Conservation (phyloP, 2,797 vertebrate genomes). For the Hypotaenidia philippensis region DNA sequence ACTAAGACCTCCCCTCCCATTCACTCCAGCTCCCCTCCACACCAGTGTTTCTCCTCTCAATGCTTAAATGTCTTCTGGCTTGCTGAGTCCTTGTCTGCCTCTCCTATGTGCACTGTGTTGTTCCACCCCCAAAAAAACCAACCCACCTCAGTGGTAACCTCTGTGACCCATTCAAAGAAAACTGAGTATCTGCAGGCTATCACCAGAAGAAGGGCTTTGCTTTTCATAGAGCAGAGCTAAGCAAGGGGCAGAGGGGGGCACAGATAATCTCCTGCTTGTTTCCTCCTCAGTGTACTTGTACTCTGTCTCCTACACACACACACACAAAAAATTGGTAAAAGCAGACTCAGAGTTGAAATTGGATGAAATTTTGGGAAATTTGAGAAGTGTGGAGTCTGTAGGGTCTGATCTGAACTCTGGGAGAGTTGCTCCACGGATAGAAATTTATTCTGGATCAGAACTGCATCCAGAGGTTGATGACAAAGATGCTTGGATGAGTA, state of each 20-base stretch:
- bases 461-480: background rate
- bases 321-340: background rate
- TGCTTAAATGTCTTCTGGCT: background rate
- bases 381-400: background rate
- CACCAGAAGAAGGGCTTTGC: background rate
- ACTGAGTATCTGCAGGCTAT: background rate
- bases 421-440: background rate
- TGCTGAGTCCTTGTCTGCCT: background rate
- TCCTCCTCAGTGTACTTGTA: background rate
- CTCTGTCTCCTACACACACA: background rate
- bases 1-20: background rate
- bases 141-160: background rate
- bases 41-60: background rate
- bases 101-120: background rate
- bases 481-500: background rate
- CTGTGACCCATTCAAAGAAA: background rate
- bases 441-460: background rate
- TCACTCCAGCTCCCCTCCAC: background rate
- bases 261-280: background rate
- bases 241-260: background rate
- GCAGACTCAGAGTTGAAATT: background rate
- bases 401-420: background rate
- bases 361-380: background rate
- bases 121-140: background rate
- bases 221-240: background rate